Evolutionary conservation across 2,888 invertebrate genomes (phyloP).

Genomic region (Ectemnius lituratus): DNA sequence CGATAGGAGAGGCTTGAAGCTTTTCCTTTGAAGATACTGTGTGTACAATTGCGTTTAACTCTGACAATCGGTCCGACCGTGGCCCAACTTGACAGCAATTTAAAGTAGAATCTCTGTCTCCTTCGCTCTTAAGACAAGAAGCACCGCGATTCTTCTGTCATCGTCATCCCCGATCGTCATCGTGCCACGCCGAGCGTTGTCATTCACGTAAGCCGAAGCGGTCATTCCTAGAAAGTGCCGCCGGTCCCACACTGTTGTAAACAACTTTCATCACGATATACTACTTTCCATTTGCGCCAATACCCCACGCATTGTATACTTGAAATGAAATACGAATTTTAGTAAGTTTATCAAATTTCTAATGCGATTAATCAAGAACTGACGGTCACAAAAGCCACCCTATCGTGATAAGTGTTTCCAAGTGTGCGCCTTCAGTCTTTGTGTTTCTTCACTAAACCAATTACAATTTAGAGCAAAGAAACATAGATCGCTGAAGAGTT

Average conservation of each 20-base stretch:
- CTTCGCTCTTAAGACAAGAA: constrained; percentile 41
- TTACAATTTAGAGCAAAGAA: not conserved
- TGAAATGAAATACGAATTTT: no score
- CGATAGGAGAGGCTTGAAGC: not conserved
- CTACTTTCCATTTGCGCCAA: no score
- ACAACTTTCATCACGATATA: not conserved
- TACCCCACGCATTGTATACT: no score
- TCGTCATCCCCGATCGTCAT: constrained; percentile 28
- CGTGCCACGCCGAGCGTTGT: constrained; percentile 5
- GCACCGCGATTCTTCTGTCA: constrained; percentile 31
- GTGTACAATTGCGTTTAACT: constrained; percentile 69
- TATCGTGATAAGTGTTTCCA: no score
- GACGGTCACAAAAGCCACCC: no score
- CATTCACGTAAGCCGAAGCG: not conserved
- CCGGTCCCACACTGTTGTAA: not conserved
- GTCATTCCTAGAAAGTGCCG: not conserved
- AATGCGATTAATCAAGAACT: no score
- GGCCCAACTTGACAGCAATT: constrained; percentile 77
- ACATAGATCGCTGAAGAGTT: not conserved
- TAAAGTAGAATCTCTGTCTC: constrained; percentile 61
- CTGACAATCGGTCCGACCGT: constrained; percentile 75
- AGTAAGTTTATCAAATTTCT: no score
- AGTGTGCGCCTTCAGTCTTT: not conserved
- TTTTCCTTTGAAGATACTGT: constrained; percentile 34
- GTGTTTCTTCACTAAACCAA: not conserved